These are phyloP conservation scores for Staurois parvus DNA, from an alignment of 2,797 vertebrate genomes.

Conservation along the genomic window DNA sequence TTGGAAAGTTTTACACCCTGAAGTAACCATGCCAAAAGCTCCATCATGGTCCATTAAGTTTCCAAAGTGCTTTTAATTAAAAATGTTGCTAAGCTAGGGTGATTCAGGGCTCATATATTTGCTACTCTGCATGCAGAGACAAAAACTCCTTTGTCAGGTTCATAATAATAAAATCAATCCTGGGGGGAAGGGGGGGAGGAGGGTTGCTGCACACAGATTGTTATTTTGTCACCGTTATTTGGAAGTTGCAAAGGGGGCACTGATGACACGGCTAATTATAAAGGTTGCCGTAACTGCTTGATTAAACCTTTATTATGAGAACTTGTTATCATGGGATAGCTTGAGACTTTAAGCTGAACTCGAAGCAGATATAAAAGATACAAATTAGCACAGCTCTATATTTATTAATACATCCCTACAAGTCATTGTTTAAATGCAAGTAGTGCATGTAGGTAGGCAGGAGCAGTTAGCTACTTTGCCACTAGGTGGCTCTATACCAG, in stretches of 20 bases:
- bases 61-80: constrained; percentile 54
- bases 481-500: no score
- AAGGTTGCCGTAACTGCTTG: background rate
- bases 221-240: constrained; percentile 25
- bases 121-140: constrained; percentile 29
- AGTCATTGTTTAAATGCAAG: no score
- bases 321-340: no score
- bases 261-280: constrained; percentile 1
- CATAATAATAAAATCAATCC: constrained; percentile 37
- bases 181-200: background rate
- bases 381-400: no score
- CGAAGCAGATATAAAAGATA: no score
- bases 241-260: background rate
- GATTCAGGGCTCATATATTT: constrained; percentile 33
- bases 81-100: constrained; percentile 48
- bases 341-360: no score
- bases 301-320: background rate
- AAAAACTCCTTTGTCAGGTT: constrained; percentile 48
- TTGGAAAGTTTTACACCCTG: constrained; percentile 34
- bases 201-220: background rate
- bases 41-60: constrained; percentile 44
- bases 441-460: no score
- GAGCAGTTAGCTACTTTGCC: no score
- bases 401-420: no score
- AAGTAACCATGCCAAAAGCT: constrained; percentile 20